These are phyloP conservation scores for Rhynchopsitta pachyrhyncha DNA, from an alignment of 2,113 vertebrate species.

Conservation along the genomic window DNA sequence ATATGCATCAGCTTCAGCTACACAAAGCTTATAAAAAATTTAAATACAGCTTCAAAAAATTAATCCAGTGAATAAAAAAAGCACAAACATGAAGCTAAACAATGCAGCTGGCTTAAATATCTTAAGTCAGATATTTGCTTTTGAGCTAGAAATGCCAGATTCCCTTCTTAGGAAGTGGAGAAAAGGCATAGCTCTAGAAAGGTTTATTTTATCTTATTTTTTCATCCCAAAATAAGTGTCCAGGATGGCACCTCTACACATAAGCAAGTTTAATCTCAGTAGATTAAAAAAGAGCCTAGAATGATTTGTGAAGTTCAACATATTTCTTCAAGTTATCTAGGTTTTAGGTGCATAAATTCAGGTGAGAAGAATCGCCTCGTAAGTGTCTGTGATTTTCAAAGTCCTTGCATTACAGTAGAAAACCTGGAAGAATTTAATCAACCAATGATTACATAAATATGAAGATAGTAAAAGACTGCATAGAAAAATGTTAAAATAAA, in stretches of 20 bases:
- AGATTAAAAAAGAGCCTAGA: not conserved
- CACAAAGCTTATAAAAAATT: not conserved
- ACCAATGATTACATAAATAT: not conserved
- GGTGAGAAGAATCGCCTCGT: not conserved
- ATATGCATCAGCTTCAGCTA: not conserved
- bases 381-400: not conserved
- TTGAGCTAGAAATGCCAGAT: not conserved
- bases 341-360: not conserved
- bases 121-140: not conserved
- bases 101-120: not conserved
- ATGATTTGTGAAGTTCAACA: not conserved
- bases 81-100: not conserved
- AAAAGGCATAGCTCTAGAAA: not conserved
- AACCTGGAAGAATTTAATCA: not conserved
- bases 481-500: not conserved
- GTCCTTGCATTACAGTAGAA: not conserved
- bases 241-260: not conserved
- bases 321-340: not conserved
- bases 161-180: not conserved
- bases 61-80: not conserved
- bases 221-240: not conserved
- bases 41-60: not conserved
- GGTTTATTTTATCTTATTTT: not conserved
- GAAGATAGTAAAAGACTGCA: not conserved
- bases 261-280: not conserved